Conservation (phyloP, 2,797 vertebrate genomes). For the Premnoplex brunnescens region DNA sequence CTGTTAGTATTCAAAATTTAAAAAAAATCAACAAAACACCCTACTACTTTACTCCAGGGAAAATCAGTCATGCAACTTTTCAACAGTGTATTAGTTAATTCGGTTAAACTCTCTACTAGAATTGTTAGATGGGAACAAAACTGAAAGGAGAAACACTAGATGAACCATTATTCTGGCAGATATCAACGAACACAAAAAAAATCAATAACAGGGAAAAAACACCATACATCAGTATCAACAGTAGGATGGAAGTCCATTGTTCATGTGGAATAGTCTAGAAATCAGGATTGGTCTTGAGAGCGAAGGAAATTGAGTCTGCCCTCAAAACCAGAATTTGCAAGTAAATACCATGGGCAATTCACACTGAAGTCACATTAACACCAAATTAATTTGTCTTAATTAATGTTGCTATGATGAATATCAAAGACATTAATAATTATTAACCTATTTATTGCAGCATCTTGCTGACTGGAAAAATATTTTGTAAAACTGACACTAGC, state of each 20-base stretch:
- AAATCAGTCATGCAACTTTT: neutral
- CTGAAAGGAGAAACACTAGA: neutral
- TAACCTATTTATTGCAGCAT: conserved; percentile 57
- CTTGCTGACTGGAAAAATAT: conserved; percentile 35
- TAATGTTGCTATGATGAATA: conserved; percentile 60
- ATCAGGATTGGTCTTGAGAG: neutral
- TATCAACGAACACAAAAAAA: neutral
- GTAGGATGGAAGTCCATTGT: neutral
- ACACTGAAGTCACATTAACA: conserved; percentile 33
- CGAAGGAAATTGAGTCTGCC: neutral
- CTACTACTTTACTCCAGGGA: neutral
- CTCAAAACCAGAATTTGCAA: conserved; percentile 27
- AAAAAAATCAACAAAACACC: no score
- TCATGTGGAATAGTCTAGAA: neutral
- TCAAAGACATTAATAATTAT: conserved; percentile 58
- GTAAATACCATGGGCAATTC: neutral
- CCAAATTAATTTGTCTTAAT: conserved; percentile 54
- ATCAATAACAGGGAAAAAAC: neutral
- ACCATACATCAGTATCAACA: neutral
- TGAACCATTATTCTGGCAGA: neutral
- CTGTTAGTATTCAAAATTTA: neutral
- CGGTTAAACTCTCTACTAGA: neutral
- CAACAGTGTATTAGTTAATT: neutral
- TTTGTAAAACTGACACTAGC: conserved; percentile 22
- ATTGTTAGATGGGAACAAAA: neutral